Evolutionary conservation across 2,888 invertebrate species (phyloP).

Genomic region (Phoenoteleia sp.): DNA sequence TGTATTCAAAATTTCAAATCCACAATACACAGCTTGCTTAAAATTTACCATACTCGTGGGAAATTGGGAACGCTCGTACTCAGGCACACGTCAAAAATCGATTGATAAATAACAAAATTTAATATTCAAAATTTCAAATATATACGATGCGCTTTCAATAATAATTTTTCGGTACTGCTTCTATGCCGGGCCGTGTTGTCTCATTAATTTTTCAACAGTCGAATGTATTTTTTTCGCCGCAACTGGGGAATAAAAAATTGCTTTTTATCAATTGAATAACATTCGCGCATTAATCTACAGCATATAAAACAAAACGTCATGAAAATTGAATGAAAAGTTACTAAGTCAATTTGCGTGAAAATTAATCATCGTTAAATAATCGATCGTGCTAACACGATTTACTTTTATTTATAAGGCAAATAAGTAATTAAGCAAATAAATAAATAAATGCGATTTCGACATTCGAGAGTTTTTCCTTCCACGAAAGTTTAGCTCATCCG

Average conservation of each 20-base stretch:
- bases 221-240: neutral
- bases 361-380: neutral
- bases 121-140: conserved; percentile 8
- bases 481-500: neutral
- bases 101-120: conserved; percentile 20
- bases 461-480: neutral
- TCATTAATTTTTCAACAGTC: conserved; percentile 9
- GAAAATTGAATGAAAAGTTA: neutral
- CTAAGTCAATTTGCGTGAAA: neutral
- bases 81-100: neutral
- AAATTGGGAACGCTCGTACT: neutral
- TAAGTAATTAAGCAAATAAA: neutral
- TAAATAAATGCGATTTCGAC: neutral
- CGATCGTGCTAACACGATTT: neutral
- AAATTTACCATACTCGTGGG: conserved; percentile 19
- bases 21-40: neutral
- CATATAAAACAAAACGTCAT: neutral
- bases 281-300: neutral
- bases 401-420: neutral
- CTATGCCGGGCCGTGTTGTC: neutral
- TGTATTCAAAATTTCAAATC: neutral
- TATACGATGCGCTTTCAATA: conserved; percentile 11
- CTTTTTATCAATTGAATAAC: neutral
- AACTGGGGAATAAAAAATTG: neutral
- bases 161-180: neutral